Conservation (phyloP, 2,113 vertebrate species). For the Ovis canadensis region DNA sequence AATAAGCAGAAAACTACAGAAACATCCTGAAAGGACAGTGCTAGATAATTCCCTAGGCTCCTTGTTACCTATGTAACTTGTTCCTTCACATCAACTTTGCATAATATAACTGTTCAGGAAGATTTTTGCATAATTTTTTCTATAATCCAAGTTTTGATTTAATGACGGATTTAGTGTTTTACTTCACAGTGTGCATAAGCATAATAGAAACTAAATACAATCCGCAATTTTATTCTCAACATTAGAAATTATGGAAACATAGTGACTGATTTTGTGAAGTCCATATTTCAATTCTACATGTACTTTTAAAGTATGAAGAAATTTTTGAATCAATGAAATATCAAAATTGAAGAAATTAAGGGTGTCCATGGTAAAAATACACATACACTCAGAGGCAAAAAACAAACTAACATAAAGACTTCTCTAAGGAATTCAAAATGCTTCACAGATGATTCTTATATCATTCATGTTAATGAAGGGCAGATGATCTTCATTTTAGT, state of each 20-base stretch:
- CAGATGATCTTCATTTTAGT: slow-evolving; percentile 58
- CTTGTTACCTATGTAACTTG: background rate
- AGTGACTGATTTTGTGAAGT: slow-evolving; percentile 12
- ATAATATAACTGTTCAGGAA: slow-evolving; percentile 7
- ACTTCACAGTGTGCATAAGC: background rate
- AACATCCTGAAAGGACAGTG: background rate
- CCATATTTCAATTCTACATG: background rate
- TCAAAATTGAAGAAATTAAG: slow-evolving; percentile 23
- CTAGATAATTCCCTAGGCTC: background rate
- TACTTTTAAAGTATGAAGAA: slow-evolving; percentile 24
- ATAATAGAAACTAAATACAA: slow-evolving; percentile 22
- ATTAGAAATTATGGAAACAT: background rate
- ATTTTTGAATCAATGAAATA: slow-evolving; percentile 26
- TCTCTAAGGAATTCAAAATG: slow-evolving; percentile 43
- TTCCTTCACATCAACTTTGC: background rate
- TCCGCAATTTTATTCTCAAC: slow-evolving; percentile 3
- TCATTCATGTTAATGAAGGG: slow-evolving; percentile 47
- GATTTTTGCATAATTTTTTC: background rate
- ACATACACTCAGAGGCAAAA: background rate
- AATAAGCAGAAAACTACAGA: background rate
- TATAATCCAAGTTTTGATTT: slow-evolving; percentile 30
- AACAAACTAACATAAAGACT: background rate
- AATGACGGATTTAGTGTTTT: slow-evolving; percentile 37
- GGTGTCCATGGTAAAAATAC: background rate
- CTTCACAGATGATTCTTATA: slow-evolving; percentile 34